Conservation (phyloP, 2,888 invertebrate species). For the Pristionchus exspectatus region DNA sequence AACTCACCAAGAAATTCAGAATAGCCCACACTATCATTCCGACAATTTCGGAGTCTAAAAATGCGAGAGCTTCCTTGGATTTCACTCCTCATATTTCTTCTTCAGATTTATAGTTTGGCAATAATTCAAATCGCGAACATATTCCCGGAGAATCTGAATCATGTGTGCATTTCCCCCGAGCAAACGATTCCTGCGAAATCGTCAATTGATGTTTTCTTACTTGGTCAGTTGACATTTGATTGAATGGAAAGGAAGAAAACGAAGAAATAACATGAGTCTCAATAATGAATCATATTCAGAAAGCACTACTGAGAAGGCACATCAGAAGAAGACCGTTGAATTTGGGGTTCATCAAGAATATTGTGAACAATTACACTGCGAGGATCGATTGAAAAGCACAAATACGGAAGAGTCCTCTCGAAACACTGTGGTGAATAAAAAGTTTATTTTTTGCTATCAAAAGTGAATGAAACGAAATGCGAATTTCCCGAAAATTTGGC, state of each 20-base stretch:
- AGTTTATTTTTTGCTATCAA: too few species aligned
- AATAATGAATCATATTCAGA: neutral
- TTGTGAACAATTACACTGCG: neutral
- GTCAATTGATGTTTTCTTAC: neutral
- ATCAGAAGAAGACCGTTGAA: neutral
- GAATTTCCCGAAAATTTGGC: too few species aligned
- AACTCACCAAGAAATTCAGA: neutral
- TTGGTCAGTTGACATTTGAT: neutral
- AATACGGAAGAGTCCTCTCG: neutral
- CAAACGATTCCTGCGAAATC: neutral
- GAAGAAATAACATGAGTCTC: too few species aligned
- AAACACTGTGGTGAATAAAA: neutral
- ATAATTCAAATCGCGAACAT: neutral
- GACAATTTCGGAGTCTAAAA: neutral
- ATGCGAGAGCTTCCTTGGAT: neutral
- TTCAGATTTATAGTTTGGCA: neutral
- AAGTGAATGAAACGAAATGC: too few species aligned
- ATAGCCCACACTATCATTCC: neutral
- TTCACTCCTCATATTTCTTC: neutral
- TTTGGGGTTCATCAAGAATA: too few species aligned
- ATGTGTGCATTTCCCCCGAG: neutral
- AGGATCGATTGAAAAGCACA: neutral
- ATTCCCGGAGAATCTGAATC: neutral
- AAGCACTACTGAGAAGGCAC: neutral
- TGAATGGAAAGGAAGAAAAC: too few species aligned